Evolutionary conservation across 1,140 invertebrate species (phyloP), one percentile per base, ranked within the genome.

Genomic region (Odontomachus brunneus): DNA sequence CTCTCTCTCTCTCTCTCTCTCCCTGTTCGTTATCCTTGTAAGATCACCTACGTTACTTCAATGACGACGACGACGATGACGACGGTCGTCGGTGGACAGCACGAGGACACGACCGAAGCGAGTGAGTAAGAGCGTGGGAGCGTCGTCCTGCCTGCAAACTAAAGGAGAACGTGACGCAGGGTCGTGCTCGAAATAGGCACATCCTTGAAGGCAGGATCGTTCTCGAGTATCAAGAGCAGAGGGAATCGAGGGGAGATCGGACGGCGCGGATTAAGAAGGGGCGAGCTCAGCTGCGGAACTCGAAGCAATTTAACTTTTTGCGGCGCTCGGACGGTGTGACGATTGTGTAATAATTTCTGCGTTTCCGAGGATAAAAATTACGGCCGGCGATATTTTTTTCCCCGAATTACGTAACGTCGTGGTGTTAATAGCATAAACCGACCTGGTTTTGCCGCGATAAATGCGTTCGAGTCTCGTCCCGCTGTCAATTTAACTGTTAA

Each of bases 1-100:
- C 62, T 53, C 63, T 72, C 15, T 22, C 38, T 17, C 29, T 22
- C 55, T 33, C 29, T 33, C 59, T 65, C 74, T 82, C 44, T 57
- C 17, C 63, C 80, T 78, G 49, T 66, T 12, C 75, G 38, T 87
- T 82, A 82, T 80, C 51, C 69, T 65, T 26, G 17, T 11, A 14
- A 57, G n/a, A 82, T 62, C 44, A 73, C 19, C 63, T 11, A 80
- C 22, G 51, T 57, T 57, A 57, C 29, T 26, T 44, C 38, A 44
- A 44, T 44, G 38, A 44, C 38, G 38, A 44, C 38, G 38, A 11
- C 9, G 38, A 11, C 9, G 38, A 33, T 5, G 29, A 33, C 29
- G 29, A 26, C 17, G 17, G 44, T 67, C 29, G 29, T 26, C 14
- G 12, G 19, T 49, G 57, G 22, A 19, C 24, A 74, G 22, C 53